Base-by-base conservation (phyloP, 1,140 invertebrate species). In the Euglossa dilemma region DNA sequence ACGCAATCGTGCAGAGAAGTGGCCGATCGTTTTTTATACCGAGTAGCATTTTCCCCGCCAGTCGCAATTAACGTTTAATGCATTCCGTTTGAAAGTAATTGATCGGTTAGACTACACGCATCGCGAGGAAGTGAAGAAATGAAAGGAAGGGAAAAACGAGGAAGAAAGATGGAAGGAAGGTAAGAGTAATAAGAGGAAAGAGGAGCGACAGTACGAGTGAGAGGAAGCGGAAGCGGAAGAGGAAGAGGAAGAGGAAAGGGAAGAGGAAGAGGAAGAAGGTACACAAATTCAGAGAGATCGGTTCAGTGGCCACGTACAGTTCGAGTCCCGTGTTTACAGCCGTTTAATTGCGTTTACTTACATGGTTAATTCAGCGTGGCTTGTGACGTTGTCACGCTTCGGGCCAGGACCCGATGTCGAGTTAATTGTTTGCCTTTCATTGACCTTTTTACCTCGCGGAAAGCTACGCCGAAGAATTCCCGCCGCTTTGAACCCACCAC, bases 291-390 rank as follows among this genome's bases (percentile, higher is more conserved):
- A 20, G 20, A 11, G 18, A 11, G 20, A 56, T 77, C 36, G 52
- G 43, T 11, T 52, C 4, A 23, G 9, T 47, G 11, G 50, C 47
- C 11, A 50, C 16, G 16, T 18, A 18, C 11, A 36, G 71, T 45
- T 64, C 23, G 59, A 73, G 54, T 57, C 28, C 14, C 56, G 9
- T 70, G 36, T 84, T 80, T 76, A 67, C 61, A n/a, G 20, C n/a
- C 20, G 16, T 80, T 76, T 87, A 87, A 84, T 84, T 80, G 20
- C 36, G 63, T 87, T 80, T 84, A 45, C 70, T 84, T 86, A 66
- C 28, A 67, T 52, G 43, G 36, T 75, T 87, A 80, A 84, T 87
- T 83, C 23, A 50, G 18, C 43, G 36, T 45, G 14, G 47, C 4
- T 80, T 69, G 85, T 69, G 71, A 61, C 43, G 50, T 61, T 9